These are phyloP conservation scores for Prosapia bicincta DNA, from an alignment of 2,888 invertebrate genomes.

Conservation along the genomic window DNA sequence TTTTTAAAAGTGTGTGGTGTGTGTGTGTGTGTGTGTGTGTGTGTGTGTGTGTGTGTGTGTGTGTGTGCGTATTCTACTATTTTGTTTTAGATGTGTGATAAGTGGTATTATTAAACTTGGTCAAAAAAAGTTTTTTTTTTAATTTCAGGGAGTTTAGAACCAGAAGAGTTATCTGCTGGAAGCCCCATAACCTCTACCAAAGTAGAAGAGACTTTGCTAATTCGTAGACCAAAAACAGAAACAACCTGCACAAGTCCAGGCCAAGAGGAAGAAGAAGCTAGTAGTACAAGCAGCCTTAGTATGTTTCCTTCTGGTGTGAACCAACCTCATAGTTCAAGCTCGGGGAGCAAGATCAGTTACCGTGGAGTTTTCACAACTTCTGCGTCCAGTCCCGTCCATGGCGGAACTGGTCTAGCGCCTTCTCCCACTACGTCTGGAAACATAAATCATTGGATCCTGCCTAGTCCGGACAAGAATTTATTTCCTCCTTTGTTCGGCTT, in stretches of 20 bases:
- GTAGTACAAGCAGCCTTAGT: slow-evolving; percentile 64
- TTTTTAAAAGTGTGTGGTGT: too few relatives aligned
- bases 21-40: too few relatives aligned
- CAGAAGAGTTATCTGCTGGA: slow-evolving; percentile 28
- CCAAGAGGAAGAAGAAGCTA: slow-evolving; percentile 62
- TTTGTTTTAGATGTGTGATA: too few relatives aligned
- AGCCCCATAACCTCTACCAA: slow-evolving; percentile 24
- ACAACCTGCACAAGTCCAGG: slow-evolving; percentile 38
- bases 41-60: too few relatives aligned
- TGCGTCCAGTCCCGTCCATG: slow-evolving; percentile 48
- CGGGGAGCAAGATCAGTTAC: slow-evolving; percentile 51
- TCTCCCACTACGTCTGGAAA: slow-evolving; percentile 54
- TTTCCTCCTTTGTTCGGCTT: slow-evolving; percentile 61
- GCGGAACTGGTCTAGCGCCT: slow-evolving; percentile 47
- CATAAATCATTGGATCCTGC: slow-evolving; percentile 69
- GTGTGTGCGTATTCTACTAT: too few relatives aligned
- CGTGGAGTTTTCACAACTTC: slow-evolving; percentile 68
- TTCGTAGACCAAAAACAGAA: slow-evolving; percentile 28
- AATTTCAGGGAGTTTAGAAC: slow-evolving; percentile 35
- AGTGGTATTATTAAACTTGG: too few relatives aligned
- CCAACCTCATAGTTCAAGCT: slow-evolving; percentile 43
- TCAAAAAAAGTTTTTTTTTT: too few relatives aligned
- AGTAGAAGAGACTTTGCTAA: slow-evolving; percentile 30
- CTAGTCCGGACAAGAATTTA: slow-evolving; percentile 62
- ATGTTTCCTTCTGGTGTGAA: slow-evolving; percentile 51